A percentile compares a stretch with the other conserved stretches of the same genome.
Conservation (phyloP, 2,797 vertebrate species). For the Sus cebifrons region DNA sequence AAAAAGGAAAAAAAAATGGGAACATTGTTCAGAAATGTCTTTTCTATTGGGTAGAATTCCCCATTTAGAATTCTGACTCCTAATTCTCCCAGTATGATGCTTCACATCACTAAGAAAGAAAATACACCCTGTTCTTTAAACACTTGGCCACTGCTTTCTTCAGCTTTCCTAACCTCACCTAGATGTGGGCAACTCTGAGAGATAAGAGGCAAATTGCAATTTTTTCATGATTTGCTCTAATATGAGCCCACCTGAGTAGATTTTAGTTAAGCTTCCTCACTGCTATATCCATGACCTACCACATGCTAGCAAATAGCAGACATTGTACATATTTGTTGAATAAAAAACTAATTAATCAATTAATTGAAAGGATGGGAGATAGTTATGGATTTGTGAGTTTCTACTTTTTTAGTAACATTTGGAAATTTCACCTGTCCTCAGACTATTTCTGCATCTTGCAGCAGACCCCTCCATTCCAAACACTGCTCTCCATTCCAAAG, state of each 20-base stretch:
- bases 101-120: constrained; percentile 24
- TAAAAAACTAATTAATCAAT: neutral
- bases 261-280: neutral
- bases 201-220: neutral
- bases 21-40: constrained; percentile 18
- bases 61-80: neutral
- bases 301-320: neutral
- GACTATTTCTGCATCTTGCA: neutral
- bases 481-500: neutral
- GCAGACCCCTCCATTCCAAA: neutral
- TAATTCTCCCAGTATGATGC: neutral
- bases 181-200: neutral
- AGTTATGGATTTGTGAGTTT: neutral
- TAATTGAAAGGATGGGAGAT: neutral
- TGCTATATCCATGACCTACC: neutral
- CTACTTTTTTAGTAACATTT: neutral
- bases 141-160: neutral
- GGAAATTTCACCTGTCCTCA: neutral
- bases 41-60: neutral
- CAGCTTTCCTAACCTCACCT: neutral
- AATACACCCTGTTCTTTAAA: neutral
- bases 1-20: neutral
- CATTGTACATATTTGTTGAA: neutral
- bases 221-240: neutral
- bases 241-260: neutral